These are phyloP conservation scores for Gasteruption jaculator DNA, from an alignment of 2,888 invertebrate species.

Conservation along the genomic window DNA sequence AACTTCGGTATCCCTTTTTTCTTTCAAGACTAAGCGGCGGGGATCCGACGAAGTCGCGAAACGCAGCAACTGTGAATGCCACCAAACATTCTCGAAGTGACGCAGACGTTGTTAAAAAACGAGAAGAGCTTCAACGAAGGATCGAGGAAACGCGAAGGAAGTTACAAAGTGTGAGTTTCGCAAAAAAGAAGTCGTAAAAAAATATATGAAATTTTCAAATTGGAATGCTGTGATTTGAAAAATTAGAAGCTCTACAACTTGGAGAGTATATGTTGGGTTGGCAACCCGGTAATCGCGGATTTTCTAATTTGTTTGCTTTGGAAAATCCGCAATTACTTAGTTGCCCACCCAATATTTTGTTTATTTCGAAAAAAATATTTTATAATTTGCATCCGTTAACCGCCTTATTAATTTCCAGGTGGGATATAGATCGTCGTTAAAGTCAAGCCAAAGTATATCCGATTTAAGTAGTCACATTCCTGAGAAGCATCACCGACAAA, in stretches of 20 bases:
- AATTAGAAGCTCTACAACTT: neutral
- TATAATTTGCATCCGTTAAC: neutral
- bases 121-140: constrained; percentile 77
- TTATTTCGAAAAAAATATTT: too few species aligned
- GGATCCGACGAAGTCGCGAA: constrained; percentile 51
- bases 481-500: constrained; percentile 50
- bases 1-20: neutral
- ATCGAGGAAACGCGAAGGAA: constrained; percentile 81
- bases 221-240: neutral
- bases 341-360: too few species aligned
- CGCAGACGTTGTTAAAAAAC: constrained; percentile 61
- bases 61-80: constrained; percentile 56
- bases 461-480: constrained; percentile 71
- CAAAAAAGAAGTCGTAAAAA: neutral
- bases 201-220: too few species aligned
- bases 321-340: too few species aligned
- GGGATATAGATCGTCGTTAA: constrained; percentile 73
- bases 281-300: too few species aligned
- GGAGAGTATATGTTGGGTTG: too few species aligned
- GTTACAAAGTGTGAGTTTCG: constrained; percentile 74
- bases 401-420: constrained; percentile 54
- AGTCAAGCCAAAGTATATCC: constrained; percentile 81
- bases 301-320: too few species aligned
- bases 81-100: constrained; percentile 59
- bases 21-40: constrained; percentile 23